Evolutionary conservation across 2,113 vertebrate genomes (phyloP), one percentile per base, ranked within the genome.

Genomic region (Xenotilapia flavipinnis): DNA sequence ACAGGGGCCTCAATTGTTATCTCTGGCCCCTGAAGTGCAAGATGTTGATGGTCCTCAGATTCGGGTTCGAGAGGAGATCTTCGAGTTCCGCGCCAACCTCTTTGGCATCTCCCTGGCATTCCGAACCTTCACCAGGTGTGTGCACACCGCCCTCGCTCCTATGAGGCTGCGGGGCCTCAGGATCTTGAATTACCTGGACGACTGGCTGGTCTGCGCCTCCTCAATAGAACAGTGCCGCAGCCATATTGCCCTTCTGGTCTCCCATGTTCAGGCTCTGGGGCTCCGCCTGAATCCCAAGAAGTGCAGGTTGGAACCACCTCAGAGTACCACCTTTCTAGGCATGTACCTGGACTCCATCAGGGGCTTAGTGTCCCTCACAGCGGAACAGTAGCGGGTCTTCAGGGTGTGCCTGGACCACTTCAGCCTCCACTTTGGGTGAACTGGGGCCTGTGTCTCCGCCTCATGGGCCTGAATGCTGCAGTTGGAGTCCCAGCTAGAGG

Each of bases 341-440:
- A 26, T 56, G 1, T 56, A 26, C 4, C 7, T 56, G 55, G 1
- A 56, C 7, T 56, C 0, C 0, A 0, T 56, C 54, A 14, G 11
- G 54, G 54, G 10, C 54, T 14, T 56, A 5, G 23, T 14, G 21
- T 56, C 54, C 1, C 2, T 56, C 12, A 56, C 7, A 26, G 23
- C 0, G 0, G 23, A 56, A 8, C 4, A 0, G 1, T 26, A 28
- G 54, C 1, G 0, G 23, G 54, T 56, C 3, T 0, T 56, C 0
- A 3, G 23, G 23, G 12, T 26, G 0, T 56, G 23, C 12, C 12
- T 56, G 54, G 12, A 56, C 12, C 54, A 56, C 12, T 56, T 56
- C 6, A 13, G 23, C 6, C 54, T 56, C 4, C 23, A 0, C 54
- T 56, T 56, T 26, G 12, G 54, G 12, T 3, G 54, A 56, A 8